Conservation (phyloP, 2,888 invertebrate species). For the Sarcophaga subvicina region DNA sequence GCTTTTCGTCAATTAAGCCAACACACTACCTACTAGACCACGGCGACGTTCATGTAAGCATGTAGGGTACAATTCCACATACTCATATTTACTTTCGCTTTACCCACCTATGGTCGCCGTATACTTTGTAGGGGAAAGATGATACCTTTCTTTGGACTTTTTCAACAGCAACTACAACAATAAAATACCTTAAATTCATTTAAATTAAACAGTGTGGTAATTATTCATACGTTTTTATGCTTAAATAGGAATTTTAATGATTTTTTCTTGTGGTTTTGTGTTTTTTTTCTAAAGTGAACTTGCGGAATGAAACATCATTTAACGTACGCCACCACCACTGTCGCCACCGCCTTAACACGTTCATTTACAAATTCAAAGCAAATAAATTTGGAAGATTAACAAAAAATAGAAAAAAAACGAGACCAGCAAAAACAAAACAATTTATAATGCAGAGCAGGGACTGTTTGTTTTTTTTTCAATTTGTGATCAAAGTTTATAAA, state of each 20-base stretch:
- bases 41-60: too few species aligned
- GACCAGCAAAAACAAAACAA: slow-evolving; percentile 11
- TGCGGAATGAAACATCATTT: slow-evolving; percentile 21
- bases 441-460: slow-evolving; percentile 51
- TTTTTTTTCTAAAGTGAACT: background rate
- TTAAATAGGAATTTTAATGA: slow-evolving; percentile 31
- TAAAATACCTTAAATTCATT: slow-evolving; percentile 2
- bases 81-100: background rate
- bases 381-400: too few species aligned
- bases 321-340: too few species aligned
- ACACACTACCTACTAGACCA: too few species aligned
- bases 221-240: slow-evolving; percentile 11
- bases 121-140: background rate
- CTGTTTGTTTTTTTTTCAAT: background rate
- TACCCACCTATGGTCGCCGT: background rate
- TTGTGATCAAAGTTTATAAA: background rate
- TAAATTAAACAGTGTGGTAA: slow-evolving; percentile 30
- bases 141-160: background rate
- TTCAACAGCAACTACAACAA: slow-evolving; percentile 12
- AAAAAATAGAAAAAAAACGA: background rate
- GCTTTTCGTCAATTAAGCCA: too few species aligned
- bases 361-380: background rate
- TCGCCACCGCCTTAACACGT: background rate
- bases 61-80: too few species aligned
- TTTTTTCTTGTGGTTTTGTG: slow-evolving; percentile 18